Evolutionary conservation across 2,888 invertebrate species (phyloP).

Genomic region (Alviniconcha strummeri): DNA sequence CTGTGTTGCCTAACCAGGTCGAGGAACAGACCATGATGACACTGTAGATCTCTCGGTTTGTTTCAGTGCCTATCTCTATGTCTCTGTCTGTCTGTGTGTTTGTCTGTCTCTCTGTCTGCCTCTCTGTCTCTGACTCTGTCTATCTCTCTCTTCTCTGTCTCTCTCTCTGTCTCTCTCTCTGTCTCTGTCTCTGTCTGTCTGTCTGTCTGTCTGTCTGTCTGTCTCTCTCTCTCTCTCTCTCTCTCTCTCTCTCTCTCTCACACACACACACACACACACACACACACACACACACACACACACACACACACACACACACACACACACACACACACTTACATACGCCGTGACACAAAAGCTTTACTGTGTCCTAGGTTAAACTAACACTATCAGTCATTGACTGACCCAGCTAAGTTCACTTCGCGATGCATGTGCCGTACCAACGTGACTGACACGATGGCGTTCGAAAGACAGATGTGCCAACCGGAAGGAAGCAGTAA

Average conservation of each 20-base stretch:
- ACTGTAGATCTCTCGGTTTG: neutral
- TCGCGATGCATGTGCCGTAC: too few relatives aligned
- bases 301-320: neutral
- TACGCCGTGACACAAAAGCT: neutral
- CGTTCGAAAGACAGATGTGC: too few relatives aligned
- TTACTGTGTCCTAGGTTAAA: too few relatives aligned
- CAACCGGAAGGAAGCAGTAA: too few relatives aligned
- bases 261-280: neutral
- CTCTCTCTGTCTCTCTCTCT: constrained; percentile 13
- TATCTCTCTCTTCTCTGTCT: neutral
- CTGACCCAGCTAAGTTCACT: too few relatives aligned
- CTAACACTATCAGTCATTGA: too few relatives aligned
- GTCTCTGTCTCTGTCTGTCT: neutral
- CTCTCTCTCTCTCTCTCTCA: neutral
- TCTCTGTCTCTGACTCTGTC: neutral
- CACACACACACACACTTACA: neutral
- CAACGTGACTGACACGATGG: too few relatives aligned
- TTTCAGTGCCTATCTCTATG: neutral
- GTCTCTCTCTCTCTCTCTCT: constrained; percentile 13
- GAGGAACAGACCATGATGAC: too few relatives aligned
- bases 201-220: neutral
- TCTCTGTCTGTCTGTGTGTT: neutral
- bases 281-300: neutral
- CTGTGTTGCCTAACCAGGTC: too few relatives aligned
- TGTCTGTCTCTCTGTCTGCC: neutral